phyloP scores from a whole-genome alignment of 2,888 invertebrate genomes.

The Rapana venosa region DNA sequence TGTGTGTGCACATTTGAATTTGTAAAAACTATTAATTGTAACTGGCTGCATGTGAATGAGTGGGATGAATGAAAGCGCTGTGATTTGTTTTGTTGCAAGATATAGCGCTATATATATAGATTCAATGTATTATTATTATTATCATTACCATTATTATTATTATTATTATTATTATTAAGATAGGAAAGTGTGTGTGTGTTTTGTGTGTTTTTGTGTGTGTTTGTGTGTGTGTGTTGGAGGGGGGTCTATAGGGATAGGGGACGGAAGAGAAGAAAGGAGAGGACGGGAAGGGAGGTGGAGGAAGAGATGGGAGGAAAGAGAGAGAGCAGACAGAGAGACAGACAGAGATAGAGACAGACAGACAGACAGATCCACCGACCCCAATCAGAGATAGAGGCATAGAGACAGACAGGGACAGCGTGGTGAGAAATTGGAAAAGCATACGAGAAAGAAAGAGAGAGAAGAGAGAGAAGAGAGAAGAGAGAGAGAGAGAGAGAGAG shows the following conservation, averaged over 20 bases:
- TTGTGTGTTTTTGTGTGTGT: too few species aligned
- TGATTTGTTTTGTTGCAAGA: too few species aligned
- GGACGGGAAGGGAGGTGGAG: neutral
- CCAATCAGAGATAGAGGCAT: neutral
- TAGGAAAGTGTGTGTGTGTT: too few species aligned
- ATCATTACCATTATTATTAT: too few species aligned
- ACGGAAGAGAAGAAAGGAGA: neutral
- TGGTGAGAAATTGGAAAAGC: neutral
- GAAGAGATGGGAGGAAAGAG: neutral
- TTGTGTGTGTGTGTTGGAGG: neutral
- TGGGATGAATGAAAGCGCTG: too few species aligned
- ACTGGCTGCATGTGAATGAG: too few species aligned
- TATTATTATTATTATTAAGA: too few species aligned
- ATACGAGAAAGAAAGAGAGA: neutral
- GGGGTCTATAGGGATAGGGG: too few species aligned
- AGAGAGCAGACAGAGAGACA: neutral
- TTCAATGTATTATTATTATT: too few species aligned
- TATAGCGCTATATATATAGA: too few species aligned
- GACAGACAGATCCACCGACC: neutral
- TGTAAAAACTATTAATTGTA: too few species aligned
- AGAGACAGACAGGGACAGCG: constrained; percentile 11
- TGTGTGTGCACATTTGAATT: too few species aligned
- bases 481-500: neutral
- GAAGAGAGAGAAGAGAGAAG: neutral
- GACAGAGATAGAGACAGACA: neutral